Percentiles rank a stretch among this genome's conserved stretches.
Evolutionary conservation across 2,113 vertebrate genomes (phyloP).

Genomic region (Ptilonorhynchus violaceus): DNA sequence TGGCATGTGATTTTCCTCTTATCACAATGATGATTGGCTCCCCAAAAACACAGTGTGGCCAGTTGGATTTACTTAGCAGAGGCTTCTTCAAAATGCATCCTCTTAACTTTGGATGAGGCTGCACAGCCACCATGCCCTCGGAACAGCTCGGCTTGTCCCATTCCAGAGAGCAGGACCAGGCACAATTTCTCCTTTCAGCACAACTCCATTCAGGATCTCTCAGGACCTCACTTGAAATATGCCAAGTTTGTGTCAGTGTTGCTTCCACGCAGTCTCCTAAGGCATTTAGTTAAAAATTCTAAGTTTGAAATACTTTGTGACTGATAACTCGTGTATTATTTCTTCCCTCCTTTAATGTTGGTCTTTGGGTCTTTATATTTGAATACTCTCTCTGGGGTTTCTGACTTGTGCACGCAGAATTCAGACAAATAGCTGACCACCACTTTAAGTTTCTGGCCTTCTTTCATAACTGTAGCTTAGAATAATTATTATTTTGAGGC

Average conservation of each 20-base stretch:
- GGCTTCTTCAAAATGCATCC: not conserved
- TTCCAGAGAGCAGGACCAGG: not conserved
- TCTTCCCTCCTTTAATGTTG: not conserved
- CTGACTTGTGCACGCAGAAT: not conserved
- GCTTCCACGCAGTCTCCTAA: not conserved
- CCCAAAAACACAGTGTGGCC: rapidly evolving
- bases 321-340: not conserved
- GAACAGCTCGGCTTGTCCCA: not conserved
- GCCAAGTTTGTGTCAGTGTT: not conserved
- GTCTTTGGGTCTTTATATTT: not conserved
- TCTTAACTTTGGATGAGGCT: not conserved
- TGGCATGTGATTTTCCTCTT: not conserved
- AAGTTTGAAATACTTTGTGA: not conserved
- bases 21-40: not conserved
- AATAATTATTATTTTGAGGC: not conserved
- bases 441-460: not conserved
- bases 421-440: not conserved
- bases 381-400: not conserved
- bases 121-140: not conserved
- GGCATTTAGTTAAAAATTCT: not conserved
- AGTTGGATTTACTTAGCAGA: not conserved
- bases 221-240: not conserved
- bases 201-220: not conserved
- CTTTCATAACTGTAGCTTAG: not conserved
- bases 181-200: not conserved